Evolutionary conservation across 2,888 invertebrate species (phyloP), one percentile per base, ranked within the genome.

Genomic region (Abscondita cerata): DNA sequence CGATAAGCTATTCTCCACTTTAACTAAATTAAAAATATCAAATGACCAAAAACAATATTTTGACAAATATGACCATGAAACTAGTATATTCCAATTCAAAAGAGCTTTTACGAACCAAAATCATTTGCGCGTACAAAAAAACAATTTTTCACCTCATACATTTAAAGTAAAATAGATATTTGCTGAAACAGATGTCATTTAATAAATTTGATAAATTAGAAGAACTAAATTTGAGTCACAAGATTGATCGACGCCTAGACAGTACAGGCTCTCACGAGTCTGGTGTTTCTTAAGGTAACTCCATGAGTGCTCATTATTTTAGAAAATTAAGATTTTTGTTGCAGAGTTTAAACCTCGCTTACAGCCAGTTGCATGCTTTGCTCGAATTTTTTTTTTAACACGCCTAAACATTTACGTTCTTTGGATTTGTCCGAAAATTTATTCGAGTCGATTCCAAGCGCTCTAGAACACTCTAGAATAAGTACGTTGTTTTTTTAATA

Each of bases 281-380:
- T 93, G 50, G 76, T 83, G 0, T 80, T 82, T 69, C 77, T 93
- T 38, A 88, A 89, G 84, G 91, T 91, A 73, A 19, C 58, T 47
- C 59, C 11, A 36, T 36, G 11, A 9, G 5, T 11, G 13, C 36
- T 12, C 3, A 33, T n/a, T n/a, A 33, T 36, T 2, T 12, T 36
- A 12, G 36, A 12, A 12, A 12, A 36, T 6, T 9, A 9, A 3
- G 11, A 36, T 11, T 12, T 6, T 72, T 73, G 36, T 25, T 25
- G 25, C 74, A 90, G 90, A 82, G 84, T 2, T 81, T 93, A n/a
- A 86, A 91, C 70, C 77, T 93, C 76, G 87, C 89, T 0, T 85
- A 87, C 2, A 53, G 48, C 1, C 40, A 53, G n/a, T 38, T 59
- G 5, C 25, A 53, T 1, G 19, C 4, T 1, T 19, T 59, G 9